Percentiles rank a stretch among this genome's conserved stretches.
These are phyloP conservation scores for Catocala nupta DNA, from an alignment of 2,888 invertebrate species.

Conservation along the genomic window DNA sequence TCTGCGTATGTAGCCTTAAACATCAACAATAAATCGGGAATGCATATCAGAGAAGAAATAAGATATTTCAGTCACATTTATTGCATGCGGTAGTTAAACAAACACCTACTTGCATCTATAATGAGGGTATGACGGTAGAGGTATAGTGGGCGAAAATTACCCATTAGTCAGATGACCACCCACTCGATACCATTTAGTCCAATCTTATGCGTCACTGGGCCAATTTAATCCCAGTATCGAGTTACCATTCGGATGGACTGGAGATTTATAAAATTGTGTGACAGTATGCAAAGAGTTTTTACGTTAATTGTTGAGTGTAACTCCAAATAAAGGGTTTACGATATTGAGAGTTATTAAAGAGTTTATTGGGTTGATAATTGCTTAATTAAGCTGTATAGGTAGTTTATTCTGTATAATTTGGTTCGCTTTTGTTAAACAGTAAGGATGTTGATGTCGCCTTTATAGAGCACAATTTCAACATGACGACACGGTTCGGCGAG, in stretches of 20 bases:
- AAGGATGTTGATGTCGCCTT: too few relatives aligned
- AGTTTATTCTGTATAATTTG: too few relatives aligned
- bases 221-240: slow-evolving; percentile 37
- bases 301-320: neutral
- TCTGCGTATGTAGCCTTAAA: too few relatives aligned
- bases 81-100: slow-evolving; percentile 5
- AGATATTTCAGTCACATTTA: neutral
- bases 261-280: neutral
- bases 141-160: slow-evolving; percentile 29
- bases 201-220: slow-evolving; percentile 57
- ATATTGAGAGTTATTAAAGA: too few relatives aligned
- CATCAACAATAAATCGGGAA: too few relatives aligned
- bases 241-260: slow-evolving; percentile 23
- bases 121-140: slow-evolving; percentile 43
- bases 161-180: slow-evolving; percentile 46
- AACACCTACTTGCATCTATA: slow-evolving; percentile 35
- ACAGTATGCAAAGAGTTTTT: neutral
- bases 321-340: slow-evolving; percentile 1
- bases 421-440: too few relatives aligned
- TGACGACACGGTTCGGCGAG: too few relatives aligned
- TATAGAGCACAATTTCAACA: too few relatives aligned
- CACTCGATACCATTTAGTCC: slow-evolving; percentile 52
- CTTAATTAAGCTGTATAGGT: neutral
- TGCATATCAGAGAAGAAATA: too few relatives aligned
- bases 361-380: neutral